These are phyloP conservation scores for Perca schrenkii DNA, from an alignment of 2,113 vertebrate species.

Conservation along the genomic window DNA sequence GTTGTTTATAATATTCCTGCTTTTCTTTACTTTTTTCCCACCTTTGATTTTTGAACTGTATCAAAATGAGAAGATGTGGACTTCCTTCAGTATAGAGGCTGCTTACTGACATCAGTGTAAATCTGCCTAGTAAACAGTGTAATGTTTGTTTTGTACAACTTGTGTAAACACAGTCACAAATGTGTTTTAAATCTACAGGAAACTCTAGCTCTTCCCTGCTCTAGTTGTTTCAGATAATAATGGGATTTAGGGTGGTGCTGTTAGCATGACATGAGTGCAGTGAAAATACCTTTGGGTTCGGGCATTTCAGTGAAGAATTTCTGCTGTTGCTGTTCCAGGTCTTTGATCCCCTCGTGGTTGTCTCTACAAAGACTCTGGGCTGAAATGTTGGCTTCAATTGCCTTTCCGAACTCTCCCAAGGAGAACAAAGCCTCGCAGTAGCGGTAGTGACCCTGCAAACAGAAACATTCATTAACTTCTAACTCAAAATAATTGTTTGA, in stretches of 20 bases:
- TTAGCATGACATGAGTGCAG: neutral
- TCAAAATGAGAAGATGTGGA: neutral
- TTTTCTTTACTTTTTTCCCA: neutral
- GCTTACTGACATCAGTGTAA: neutral
- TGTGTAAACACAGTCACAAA: neutral
- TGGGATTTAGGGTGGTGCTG: neutral
- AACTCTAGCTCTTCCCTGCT: neutral
- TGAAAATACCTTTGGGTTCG: slow-evolving; percentile 68
- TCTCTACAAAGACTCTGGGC: slow-evolving; percentile 85
- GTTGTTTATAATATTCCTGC: too few species aligned
- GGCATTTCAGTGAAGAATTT: slow-evolving; percentile 77
- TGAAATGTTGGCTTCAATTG: slow-evolving; percentile 85
- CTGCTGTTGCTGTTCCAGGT: slow-evolving; percentile 85
- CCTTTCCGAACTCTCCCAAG: slow-evolving; percentile 84
- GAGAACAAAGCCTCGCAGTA: slow-evolving; percentile 91
- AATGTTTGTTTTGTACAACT: neutral
- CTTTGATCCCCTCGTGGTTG: slow-evolving; percentile 82
- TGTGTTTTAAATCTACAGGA: neutral
- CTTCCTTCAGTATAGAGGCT: too few species aligned
- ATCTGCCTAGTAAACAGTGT: neutral
- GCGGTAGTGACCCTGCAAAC: slow-evolving; percentile 92
- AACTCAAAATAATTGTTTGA: neutral
- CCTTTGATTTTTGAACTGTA: neutral
- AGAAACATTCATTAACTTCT: neutral
- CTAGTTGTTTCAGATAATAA: neutral